phyloP scores from a whole-genome alignment of 2,113 vertebrate genomes.

The Marcusenius ussheri region DNA sequence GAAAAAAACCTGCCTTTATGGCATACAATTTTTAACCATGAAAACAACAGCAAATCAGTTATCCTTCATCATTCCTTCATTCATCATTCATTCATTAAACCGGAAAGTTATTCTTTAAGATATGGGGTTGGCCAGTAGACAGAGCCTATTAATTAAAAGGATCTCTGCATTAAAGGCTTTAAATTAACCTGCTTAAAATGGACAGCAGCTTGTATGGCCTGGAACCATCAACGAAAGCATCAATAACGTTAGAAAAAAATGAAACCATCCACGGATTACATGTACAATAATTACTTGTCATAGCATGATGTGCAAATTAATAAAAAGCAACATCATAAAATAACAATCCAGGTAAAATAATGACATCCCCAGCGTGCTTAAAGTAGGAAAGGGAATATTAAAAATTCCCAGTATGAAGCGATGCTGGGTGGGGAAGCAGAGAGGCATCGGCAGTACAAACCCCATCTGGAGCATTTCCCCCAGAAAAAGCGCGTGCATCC shows the following conservation, averaged over 20 bases:
- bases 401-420: not conserved
- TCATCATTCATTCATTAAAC: not conserved
- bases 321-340: not conserved
- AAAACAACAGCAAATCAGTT: not conserved
- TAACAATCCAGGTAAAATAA: not conserved
- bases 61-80: not conserved
- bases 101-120: not conserved
- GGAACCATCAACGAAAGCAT: not conserved
- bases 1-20: not conserved
- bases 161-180: not conserved
- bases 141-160: not conserved
- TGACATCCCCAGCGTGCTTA: not conserved
- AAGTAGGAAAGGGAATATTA: not conserved
- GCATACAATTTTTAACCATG: not conserved
- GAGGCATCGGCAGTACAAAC: not conserved
- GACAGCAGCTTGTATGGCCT: not conserved
- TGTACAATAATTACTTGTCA: not conserved
- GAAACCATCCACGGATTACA: not conserved
- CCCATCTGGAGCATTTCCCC: slow-evolving; percentile 28
- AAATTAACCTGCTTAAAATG: not conserved
- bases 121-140: not conserved
- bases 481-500: slow-evolving; percentile 44
- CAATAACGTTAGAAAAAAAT: not conserved
- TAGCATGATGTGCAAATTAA: slow-evolving; percentile 2
- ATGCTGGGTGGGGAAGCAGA: not conserved